These are phyloP conservation scores for Stratiomys singularior DNA, from an alignment of 2,888 invertebrate species.

Conservation along the genomic window DNA sequence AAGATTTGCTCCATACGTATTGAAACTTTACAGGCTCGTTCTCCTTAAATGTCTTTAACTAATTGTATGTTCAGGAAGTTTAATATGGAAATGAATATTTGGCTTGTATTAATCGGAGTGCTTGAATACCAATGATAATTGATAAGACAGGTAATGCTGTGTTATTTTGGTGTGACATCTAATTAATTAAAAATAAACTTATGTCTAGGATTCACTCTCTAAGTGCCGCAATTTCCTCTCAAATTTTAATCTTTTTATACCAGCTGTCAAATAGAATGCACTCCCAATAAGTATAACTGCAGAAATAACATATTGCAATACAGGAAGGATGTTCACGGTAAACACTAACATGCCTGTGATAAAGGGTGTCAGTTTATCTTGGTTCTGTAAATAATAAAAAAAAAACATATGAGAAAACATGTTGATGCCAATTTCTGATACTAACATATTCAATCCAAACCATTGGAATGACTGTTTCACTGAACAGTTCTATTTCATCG, in stretches of 20 bases:
- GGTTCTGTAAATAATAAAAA: slow-evolving; percentile 69
- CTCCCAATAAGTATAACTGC: slow-evolving; percentile 50
- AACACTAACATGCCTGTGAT: slow-evolving; percentile 68
- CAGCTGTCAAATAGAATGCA: slow-evolving; percentile 2
- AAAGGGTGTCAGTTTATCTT: slow-evolving; percentile 69
- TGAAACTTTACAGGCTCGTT: too few species aligned
- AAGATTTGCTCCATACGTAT: too few species aligned
- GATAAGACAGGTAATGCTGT: too few species aligned
- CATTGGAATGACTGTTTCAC: slow-evolving; percentile 70
- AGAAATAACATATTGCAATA: slow-evolving; percentile 60
- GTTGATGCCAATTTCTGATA: slow-evolving; percentile 52
- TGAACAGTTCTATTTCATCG: slow-evolving; percentile 67
- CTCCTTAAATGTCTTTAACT: too few species aligned
- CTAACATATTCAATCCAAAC: slow-evolving; percentile 79
- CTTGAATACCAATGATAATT: too few species aligned
- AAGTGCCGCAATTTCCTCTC: slow-evolving; percentile 1
- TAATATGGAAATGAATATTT: too few species aligned
- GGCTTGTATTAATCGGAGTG: too few species aligned
- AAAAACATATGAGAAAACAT: neutral
- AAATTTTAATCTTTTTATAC: slow-evolving; percentile 32
- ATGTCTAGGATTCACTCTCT: neutral
- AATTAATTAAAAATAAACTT: too few species aligned
- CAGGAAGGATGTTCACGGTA: slow-evolving; percentile 68
- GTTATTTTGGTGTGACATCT: too few species aligned
- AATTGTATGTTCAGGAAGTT: too few species aligned